Percentiles rank a stretch among this genome's conserved stretches.
phyloP scores from a whole-genome alignment of 1,140 invertebrate genomes.

The Musca domestica region DNA sequence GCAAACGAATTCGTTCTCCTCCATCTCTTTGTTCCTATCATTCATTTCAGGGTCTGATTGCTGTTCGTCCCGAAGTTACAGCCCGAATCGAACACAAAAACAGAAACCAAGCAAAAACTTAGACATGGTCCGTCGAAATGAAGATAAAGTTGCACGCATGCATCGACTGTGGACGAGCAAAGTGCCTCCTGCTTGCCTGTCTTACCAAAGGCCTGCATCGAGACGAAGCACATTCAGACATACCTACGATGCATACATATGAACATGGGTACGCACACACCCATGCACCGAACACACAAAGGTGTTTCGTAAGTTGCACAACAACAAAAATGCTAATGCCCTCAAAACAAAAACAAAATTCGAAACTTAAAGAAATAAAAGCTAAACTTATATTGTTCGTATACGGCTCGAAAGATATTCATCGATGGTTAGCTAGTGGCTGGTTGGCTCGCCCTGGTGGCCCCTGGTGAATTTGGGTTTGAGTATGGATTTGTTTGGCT shows the following conservation, averaged over 20 bases:
- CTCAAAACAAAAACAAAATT: constrained; percentile 9
- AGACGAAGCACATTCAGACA: no score
- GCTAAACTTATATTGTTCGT: constrained; percentile 16
- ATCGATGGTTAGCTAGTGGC: neutral
- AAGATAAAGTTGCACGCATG: constrained; percentile 13
- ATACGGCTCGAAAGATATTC: constrained; percentile 12
- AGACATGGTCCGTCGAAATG: no score
- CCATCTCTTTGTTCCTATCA: neutral
- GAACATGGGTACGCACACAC: no score
- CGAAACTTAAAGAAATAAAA: constrained; percentile 2
- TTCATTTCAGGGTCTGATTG: constrained; percentile 9
- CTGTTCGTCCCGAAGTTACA: neutral
- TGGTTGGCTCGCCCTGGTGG: neutral
- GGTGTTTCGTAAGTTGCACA: constrained; percentile 9
- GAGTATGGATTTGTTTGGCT: no score
- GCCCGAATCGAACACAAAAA: neutral
- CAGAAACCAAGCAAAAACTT: neutral
- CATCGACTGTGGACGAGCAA: no score
- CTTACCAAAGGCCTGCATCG: no score
- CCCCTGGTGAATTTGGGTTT: no score
- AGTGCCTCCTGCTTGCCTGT: no score
- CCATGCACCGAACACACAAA: no score
- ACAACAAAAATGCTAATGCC: constrained; percentile 21
- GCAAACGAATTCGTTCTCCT: no score
- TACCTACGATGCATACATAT: no score